Percentiles rank a stretch among this genome's conserved stretches.
phyloP scores from a whole-genome alignment of 2,113 vertebrate species.

The Amphilophus citrinellus region DNA sequence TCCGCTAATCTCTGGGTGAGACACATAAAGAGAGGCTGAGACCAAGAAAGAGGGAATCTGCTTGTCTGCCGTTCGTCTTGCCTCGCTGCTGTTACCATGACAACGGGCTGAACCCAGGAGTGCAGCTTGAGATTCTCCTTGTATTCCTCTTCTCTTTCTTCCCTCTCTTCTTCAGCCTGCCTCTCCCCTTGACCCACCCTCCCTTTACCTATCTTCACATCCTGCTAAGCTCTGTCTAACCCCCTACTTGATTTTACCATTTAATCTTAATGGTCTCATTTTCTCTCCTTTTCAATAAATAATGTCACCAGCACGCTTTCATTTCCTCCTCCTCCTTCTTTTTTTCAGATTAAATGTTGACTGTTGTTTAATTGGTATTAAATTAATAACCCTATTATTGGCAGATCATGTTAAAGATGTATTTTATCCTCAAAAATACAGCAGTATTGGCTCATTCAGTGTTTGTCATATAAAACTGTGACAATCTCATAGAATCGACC shows the following conservation, averaged over 20 bases:
- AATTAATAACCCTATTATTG: not conserved
- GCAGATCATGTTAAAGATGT: not conserved
- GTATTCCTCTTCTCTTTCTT: slow-evolving; percentile 29
- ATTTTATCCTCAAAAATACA: not conserved
- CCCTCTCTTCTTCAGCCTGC: not conserved
- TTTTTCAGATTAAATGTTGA: not conserved
- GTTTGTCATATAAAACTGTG: not conserved
- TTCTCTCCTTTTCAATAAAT: not conserved
- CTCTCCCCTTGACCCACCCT: slow-evolving; percentile 28
- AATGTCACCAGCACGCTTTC: not conserved
- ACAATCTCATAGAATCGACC: not conserved
- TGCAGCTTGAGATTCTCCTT: slow-evolving; percentile 56
- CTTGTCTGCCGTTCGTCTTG: slow-evolving; percentile 58
- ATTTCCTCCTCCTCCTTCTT: not conserved
- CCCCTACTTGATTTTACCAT: not conserved
- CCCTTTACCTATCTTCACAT: not conserved
- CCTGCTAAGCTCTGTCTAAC: not conserved
- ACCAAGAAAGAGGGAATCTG: slow-evolving; percentile 29
- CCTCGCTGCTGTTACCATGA: slow-evolving; percentile 81
- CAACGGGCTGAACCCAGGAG: slow-evolving; percentile 63
- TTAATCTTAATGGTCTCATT: not conserved
- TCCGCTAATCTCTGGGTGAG: slow-evolving; percentile 53
- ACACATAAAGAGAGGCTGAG: slow-evolving; percentile 28
- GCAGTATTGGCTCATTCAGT: not conserved
- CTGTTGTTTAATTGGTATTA: not conserved